Evolutionary conservation across 2,113 vertebrate species (phyloP).

Genomic region (Anoplopoma fimbria): DNA sequence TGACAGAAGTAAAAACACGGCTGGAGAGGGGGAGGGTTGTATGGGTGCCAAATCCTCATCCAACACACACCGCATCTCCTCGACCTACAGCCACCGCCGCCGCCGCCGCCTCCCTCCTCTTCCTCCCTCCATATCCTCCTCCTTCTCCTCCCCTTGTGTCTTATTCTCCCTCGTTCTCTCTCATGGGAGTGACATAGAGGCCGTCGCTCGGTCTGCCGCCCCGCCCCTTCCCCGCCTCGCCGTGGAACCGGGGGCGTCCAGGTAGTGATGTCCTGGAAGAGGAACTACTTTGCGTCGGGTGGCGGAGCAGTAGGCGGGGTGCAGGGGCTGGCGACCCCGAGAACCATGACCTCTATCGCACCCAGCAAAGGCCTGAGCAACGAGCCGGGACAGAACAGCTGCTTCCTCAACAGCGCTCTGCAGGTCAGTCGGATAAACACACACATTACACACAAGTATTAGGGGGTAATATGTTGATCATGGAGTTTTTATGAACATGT

Average conservation of each 20-base stretch:
- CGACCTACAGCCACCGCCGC: conserved; percentile 37
- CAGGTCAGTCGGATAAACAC: conserved; percentile 90
- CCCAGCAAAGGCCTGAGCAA: conserved; percentile 98
- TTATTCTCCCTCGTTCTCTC: conserved; percentile 70
- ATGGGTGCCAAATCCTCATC: conserved; percentile 75
- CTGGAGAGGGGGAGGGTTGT: conserved; percentile 61
- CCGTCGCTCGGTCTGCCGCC: conserved; percentile 63
- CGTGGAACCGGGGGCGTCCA: conserved; percentile 64
- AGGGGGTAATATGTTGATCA: conserved; percentile 2
- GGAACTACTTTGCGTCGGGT: conserved; percentile 94
- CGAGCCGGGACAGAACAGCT: conserved; percentile 97
- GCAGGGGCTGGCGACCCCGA: conserved; percentile 91
- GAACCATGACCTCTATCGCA: conserved; percentile 93
- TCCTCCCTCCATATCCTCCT: conserved; percentile 26
- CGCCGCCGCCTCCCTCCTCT: conserved; percentile 23
- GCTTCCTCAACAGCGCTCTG: conserved; percentile 96
- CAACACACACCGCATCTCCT: conserved; percentile 49
- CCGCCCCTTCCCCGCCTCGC: conserved; percentile 58
- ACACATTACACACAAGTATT: neutral
- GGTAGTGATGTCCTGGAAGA: conserved; percentile 91
- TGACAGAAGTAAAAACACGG: conserved; percentile 52
- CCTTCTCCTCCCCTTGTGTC: conserved; percentile 18
- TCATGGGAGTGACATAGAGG: conserved; percentile 83
- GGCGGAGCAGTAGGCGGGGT: conserved; percentile 63
- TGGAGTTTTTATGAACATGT: conserved; percentile 11